Conservation (phyloP, 2,797 vertebrate genomes). For the Ispidina picta region DNA sequence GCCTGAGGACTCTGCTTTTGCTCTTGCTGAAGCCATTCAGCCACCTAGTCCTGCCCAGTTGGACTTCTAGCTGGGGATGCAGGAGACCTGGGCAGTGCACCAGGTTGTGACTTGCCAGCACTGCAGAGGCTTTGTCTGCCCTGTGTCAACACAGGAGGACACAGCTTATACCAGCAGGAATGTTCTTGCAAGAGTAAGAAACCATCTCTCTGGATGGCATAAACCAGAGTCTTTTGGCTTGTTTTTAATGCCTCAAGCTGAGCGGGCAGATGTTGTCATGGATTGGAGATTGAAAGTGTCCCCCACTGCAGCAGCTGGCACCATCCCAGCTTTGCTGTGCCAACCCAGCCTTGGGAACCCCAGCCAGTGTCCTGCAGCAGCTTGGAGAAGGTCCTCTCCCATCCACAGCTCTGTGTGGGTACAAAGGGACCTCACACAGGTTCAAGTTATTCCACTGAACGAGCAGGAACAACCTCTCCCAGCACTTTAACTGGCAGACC, state of each 20-base stretch:
- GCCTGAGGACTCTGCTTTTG: neutral
- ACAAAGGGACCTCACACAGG: neutral
- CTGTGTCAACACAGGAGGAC: neutral
- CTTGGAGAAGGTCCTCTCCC: neutral
- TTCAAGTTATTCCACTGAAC: neutral
- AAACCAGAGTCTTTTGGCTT: conserved; percentile 25
- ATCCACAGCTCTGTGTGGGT: neutral
- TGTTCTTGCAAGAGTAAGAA: neutral
- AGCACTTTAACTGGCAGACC: neutral
- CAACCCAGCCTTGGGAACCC: neutral
- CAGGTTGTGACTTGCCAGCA: neutral
- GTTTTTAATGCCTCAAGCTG: neutral
- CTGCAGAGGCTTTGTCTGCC: conserved; percentile 12
- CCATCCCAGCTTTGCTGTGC: neutral
- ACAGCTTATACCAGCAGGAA: conserved; percentile 23
- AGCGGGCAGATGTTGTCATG: neutral
- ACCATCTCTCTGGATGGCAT: neutral
- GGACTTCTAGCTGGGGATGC: neutral
- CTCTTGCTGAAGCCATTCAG: neutral
- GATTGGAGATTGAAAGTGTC: neutral
- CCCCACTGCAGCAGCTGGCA: neutral
- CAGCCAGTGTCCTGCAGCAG: neutral
- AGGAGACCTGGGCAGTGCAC: neutral
- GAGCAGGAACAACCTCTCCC: neutral
- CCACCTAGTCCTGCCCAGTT: neutral